phyloP scores from a whole-genome alignment of 2,888 invertebrate genomes.

The Nineta flava region DNA sequence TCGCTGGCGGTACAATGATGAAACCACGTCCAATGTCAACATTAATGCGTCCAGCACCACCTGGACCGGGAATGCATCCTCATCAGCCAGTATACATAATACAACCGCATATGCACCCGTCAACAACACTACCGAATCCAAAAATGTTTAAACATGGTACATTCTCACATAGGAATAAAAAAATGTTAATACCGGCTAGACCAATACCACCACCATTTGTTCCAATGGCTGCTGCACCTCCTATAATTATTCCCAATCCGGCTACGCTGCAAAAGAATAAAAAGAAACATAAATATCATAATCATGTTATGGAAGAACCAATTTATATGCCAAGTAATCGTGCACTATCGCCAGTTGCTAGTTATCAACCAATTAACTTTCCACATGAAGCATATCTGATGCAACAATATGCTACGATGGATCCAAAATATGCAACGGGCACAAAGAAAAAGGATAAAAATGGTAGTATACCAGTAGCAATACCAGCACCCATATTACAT shows the following conservation, averaged over 20 bases:
- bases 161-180: slow-evolving; percentile 36
- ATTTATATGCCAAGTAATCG: slow-evolving; percentile 39
- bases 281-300: slow-evolving; percentile 31
- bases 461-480: slow-evolving; percentile 23
- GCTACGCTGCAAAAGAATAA: slow-evolving; percentile 37
- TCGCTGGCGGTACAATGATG: slow-evolving; percentile 26
- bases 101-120: slow-evolving; percentile 17
- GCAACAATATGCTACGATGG: slow-evolving; percentile 39
- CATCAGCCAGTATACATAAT: slow-evolving; percentile 23
- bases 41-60: slow-evolving; percentile 32
- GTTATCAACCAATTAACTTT: slow-evolving; percentile 38
- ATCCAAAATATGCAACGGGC: slow-evolving; percentile 16
- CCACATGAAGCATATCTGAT: slow-evolving; percentile 40
- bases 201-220: slow-evolving; percentile 28
- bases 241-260: slow-evolving; percentile 31
- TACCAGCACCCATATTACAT: background rate
- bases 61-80: slow-evolving; percentile 35
- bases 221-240: slow-evolving; percentile 22
- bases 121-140: slow-evolving; percentile 27
- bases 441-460: slow-evolving; percentile 43
- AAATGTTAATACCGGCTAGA: slow-evolving; percentile 39
- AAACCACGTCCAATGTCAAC: slow-evolving; percentile 27
- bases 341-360: slow-evolving; percentile 38
- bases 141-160: slow-evolving; percentile 32
- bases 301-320: slow-evolving; percentile 37